Base-by-base conservation (phyloP, 2,113 vertebrate species). In the Oreocharis arfaki region DNA sequence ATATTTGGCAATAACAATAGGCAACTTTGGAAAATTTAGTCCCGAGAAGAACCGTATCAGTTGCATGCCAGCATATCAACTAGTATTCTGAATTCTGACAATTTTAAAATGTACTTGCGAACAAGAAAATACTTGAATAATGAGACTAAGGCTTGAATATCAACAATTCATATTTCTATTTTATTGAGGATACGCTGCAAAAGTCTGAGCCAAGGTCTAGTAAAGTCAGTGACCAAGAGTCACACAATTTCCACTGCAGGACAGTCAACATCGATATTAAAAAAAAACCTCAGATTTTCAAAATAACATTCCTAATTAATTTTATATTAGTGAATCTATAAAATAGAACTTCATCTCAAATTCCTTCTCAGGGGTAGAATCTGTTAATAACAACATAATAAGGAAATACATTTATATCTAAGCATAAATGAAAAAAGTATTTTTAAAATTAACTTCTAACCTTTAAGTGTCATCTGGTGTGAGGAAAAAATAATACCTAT, bases 1-100 rank as follows among this genome's bases (percentile, higher is more conserved):
- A 6, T 42, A 88, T 32, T 47, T 84, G 52, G 64, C 57, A 76
- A n/a, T 65, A 94, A 53, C 3, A 9, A 74, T 11, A 81, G 2
- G 3, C 15, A 91, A 68, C 7, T n/a, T 33, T 57, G 68, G 57
- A 89, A 89, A 64, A 70, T 44, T 30, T 35, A 74, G 12, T 27
- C 37, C n/a, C 1, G 1, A 71, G 23, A 91, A 92, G 28, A 88
- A 68, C 24, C 0, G 0, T 33, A 68, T 13, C 11, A 46, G 26
- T 46, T 83, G 59, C 4, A 7, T 21, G 11, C 42, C 46, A 75
- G 44, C 6, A 2, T 26, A 90, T 28, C 41, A 84, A 41, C n/a
- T 33, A 30, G 23, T 39, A 77, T n/a, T 64, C 60, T 79, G n/a
- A 91, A 64, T 50, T 78, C 50, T 56, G 44, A 61, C 8, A 35